Evolutionary conservation across 2,797 vertebrate species (phyloP), one percentile per base, ranked within the genome.

Genomic region (Rousettus madagascariensis): DNA sequence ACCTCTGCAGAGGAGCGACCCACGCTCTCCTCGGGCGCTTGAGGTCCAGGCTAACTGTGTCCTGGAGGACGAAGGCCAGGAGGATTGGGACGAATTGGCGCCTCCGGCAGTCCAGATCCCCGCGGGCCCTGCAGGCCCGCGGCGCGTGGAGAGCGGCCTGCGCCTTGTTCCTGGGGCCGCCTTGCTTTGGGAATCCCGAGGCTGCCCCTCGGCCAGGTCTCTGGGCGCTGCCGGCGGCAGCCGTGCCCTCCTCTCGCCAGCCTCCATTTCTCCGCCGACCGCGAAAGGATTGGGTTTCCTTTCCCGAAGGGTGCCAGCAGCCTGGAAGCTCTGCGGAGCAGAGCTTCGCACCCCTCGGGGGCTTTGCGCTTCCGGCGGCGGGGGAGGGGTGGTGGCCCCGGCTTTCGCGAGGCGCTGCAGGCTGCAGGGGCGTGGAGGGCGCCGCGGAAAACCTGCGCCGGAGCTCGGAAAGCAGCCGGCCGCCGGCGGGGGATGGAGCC

Each of bases 271-370:
- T 24, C 90, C 8, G 38, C 53, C 3, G 90, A 68, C 86, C 1
- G 57, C 41, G 49, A 38, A 41, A 30, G 65, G 78, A 49, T 90
- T 53, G 65, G 68, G 71, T 89, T 94, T 96, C 79, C 59, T 85
- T 72, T 86, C 86, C 72, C 4, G 10, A 38, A 91, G 12, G 75
- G 79, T 59, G 83, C 75, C 49, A 2, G 86, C 13, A 78, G 95
- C 91, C 95, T 93, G 90, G 79, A 66, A 61, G 28, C 59, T 84
- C 57, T 3, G 1, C 78, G 69, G 12, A 51, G 57, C 24, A 0
- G 7, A 57, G 38, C 84, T n/a, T 69, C 46, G 57, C 59, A 2
- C 15, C 53, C 61, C 30, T 6, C 1, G 8, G 22, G 43, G 75
- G 61, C 66, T 75, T 20, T 4, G 46, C 24, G 13, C 41, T 94